These are phyloP conservation scores for Tetranychus truncatus DNA, from an alignment of 2,888 invertebrate species.

Conservation along the genomic window DNA sequence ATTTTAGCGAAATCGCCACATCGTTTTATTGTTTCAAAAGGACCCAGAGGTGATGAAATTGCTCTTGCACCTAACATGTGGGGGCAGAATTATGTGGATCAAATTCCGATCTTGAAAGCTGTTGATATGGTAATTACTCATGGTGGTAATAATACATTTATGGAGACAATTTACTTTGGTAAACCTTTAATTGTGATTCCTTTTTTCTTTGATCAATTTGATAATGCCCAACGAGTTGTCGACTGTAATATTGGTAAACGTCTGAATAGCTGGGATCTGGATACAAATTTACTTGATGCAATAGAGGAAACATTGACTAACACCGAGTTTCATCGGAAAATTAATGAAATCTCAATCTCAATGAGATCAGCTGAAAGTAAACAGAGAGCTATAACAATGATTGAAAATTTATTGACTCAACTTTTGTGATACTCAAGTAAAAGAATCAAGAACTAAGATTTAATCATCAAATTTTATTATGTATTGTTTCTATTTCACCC, in stretches of 20 bases:
- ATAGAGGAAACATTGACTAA: constrained; percentile 14
- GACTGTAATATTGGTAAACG: constrained; percentile 11
- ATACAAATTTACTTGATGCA: constrained; percentile 4
- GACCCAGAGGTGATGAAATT: constrained; percentile 12
- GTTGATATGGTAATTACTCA: constrained; percentile 20
- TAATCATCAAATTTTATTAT: too few species aligned
- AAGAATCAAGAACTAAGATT: too few species aligned
- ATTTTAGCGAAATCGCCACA: constrained; percentile 17
- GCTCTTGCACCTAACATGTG: constrained; percentile 20
- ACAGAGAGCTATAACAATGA: too few species aligned
- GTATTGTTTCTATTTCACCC: too few species aligned
- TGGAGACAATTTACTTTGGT: constrained; percentile 6
- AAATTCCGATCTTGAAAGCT: constrained; percentile 12
- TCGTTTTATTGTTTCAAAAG: constrained; percentile 17
- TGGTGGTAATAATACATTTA: constrained; percentile 20
- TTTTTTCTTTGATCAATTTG: constrained; percentile 18
- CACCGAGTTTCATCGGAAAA: not conserved
- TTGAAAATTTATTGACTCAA: too few species aligned
- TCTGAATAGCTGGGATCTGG: not conserved
- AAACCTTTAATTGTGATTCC: constrained; percentile 20
- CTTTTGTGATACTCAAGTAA: too few species aligned
- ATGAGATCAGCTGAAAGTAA: too few species aligned
- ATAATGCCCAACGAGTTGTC: constrained; percentile 13
- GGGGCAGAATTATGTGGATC: constrained; percentile 18
- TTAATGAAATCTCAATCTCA: too few species aligned